Percentiles rank a stretch among this genome's conserved stretches.
Conservation (phyloP, 2,888 invertebrate species). For the Caenorhabditis sp. region DNA sequence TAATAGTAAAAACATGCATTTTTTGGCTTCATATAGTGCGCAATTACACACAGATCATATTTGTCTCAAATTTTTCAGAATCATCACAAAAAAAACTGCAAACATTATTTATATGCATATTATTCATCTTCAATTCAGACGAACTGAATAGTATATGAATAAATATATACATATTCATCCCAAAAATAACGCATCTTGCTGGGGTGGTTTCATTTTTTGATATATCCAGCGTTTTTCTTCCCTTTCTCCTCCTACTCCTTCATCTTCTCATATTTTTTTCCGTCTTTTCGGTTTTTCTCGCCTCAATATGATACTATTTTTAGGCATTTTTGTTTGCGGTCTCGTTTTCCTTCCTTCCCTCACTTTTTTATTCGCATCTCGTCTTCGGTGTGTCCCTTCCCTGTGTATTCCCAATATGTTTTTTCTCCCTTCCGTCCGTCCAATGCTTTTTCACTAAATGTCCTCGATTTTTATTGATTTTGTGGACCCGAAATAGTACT, state of each 20-base stretch:
- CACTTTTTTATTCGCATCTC: not conserved
- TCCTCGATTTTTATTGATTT: not conserved
- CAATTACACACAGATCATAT: not conserved
- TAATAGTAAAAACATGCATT: too few relatives aligned
- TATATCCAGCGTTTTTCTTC: not conserved
- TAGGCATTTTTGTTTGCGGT: conserved; percentile 1
- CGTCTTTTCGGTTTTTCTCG: not conserved
- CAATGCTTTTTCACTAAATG: not conserved
- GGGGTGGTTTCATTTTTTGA: not conserved
- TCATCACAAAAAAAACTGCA: not conserved
- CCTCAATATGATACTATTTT: conserved; percentile 3
- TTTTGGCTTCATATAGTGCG: too few relatives aligned
- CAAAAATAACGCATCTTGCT: not conserved
- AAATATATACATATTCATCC: not conserved
- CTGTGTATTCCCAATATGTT: not conserved
- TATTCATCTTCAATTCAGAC: not conserved
- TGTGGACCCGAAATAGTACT: not conserved
- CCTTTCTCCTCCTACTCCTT: not conserved
- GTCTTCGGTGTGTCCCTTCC: not conserved
- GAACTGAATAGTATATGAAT: not conserved
- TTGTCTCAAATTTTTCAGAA: not conserved
- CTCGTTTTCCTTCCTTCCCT: not conserved
- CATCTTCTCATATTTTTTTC: not conserved
- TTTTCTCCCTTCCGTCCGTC: not conserved
- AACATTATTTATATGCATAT: not conserved